phyloP scores from a whole-genome alignment of 2,113 vertebrate genomes.

The Syrmaticus mikado region DNA sequence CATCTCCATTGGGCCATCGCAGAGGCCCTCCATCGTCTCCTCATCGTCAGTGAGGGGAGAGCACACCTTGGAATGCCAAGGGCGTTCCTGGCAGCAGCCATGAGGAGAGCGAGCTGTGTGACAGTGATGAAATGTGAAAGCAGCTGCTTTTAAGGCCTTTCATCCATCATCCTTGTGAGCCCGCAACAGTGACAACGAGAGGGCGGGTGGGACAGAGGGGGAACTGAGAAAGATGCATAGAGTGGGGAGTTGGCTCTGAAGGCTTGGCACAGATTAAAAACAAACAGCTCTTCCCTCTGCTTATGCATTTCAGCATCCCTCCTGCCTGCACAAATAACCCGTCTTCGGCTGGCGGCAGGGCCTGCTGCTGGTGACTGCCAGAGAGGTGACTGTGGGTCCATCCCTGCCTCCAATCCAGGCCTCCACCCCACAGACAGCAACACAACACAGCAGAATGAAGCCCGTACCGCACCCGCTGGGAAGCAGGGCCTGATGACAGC shows the following conservation, averaged over 20 bases:
- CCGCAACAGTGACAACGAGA: constrained; percentile 40
- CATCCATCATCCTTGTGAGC: constrained; percentile 60
- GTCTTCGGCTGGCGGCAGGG: background rate
- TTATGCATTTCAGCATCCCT: background rate
- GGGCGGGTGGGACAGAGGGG: background rate
- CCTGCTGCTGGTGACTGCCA: too few species aligned
- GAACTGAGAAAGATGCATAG: constrained; percentile 10
- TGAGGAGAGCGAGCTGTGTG: background rate
- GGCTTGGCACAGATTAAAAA: background rate
- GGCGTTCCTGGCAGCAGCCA: constrained; percentile 31
- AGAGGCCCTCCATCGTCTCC: background rate
- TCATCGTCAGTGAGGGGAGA: background rate
- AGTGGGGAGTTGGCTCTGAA: background rate
- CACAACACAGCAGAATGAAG: background rate
- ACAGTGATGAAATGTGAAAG: constrained; percentile 62
- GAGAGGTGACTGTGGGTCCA: background rate
- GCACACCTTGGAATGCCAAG: constrained; percentile 37
- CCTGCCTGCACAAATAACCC: background rate
- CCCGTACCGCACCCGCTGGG: rapidly evolving
- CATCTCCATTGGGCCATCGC: background rate
- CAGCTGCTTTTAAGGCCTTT: constrained; percentile 56
- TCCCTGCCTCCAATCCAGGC: background rate
- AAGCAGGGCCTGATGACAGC: background rate
- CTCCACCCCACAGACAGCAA: background rate
- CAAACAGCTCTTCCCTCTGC: background rate